phyloP scores from a whole-genome alignment of 2,888 invertebrate species.

The Drosophila subquinaria region DNA sequence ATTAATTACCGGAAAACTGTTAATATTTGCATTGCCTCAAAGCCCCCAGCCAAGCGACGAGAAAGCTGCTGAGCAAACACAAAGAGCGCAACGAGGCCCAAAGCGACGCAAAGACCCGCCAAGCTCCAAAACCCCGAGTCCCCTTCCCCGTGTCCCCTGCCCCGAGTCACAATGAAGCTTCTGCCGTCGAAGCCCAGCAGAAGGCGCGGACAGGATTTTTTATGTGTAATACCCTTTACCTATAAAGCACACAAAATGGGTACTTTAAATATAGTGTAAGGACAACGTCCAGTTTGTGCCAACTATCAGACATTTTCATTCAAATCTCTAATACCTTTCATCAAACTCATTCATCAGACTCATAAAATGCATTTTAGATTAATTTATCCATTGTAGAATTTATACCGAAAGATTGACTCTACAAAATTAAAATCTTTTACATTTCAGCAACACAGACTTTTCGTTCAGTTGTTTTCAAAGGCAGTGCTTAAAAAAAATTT shows the following conservation, averaged over 20 bases:
- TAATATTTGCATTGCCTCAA: conserved; percentile 74
- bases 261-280: neutral
- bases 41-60: conserved; percentile 19
- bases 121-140: neutral
- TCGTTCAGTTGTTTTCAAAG: neutral
- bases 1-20: conserved; percentile 79
- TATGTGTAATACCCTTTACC: conserved; percentile 36
- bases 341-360: neutral
- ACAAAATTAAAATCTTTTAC: neutral
- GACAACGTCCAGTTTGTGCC: too few species aligned
- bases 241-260: neutral
- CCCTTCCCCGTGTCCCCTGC: neutral
- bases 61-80: conserved; percentile 46
- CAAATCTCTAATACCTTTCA: too few species aligned
- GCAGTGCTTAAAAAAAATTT: neutral
- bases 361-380: too few species aligned
- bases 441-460: too few species aligned
- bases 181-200: conserved; percentile 17
- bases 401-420: neutral
- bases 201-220: conserved; percentile 23
- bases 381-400: neutral
- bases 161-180: conserved; percentile 6
- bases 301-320: too few species aligned
- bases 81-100: conserved; percentile 49
- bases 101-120: neutral